Evolutionary conservation across 2,113 vertebrate genomes (phyloP).

Genomic region (Asarcornis scutulata): DNA sequence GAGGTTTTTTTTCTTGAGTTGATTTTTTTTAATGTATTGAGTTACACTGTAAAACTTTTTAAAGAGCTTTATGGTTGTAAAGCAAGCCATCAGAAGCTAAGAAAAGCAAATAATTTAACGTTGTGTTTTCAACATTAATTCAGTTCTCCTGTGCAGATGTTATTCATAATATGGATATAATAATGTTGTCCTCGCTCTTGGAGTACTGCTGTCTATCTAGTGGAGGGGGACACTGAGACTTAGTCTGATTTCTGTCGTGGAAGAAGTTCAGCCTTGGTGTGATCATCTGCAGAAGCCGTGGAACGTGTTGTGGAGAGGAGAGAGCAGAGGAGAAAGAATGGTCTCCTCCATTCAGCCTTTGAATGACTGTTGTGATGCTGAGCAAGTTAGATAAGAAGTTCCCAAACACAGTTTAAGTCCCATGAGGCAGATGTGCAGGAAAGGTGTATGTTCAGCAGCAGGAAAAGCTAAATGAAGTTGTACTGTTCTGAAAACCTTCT

Average conservation of each 20-base stretch:
- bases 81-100: constrained; percentile 5
- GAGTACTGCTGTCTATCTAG: constrained; percentile 14
- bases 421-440: fast-evolving
- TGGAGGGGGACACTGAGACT: background rate
- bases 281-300: background rate
- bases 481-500: background rate
- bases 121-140: constrained; percentile 11
- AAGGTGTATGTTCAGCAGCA: background rate
- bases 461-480: background rate
- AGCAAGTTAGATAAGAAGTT: background rate
- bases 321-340: background rate
- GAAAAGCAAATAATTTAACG: background rate
- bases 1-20: background rate
- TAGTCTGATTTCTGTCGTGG: constrained; percentile 8
- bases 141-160: constrained; percentile 38
- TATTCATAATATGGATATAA: background rate
- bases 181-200: constrained; percentile 28
- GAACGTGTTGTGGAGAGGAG: background rate
- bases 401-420: background rate
- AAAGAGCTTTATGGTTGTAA: background rate
- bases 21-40: background rate
- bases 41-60: background rate
- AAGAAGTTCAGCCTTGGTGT: background rate
- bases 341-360: background rate
- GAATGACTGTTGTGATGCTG: background rate